Evolutionary conservation across 2,797 vertebrate species (phyloP), one percentile per base, ranked within the genome.

Genomic region (Pseudomugil tenellus): DNA sequence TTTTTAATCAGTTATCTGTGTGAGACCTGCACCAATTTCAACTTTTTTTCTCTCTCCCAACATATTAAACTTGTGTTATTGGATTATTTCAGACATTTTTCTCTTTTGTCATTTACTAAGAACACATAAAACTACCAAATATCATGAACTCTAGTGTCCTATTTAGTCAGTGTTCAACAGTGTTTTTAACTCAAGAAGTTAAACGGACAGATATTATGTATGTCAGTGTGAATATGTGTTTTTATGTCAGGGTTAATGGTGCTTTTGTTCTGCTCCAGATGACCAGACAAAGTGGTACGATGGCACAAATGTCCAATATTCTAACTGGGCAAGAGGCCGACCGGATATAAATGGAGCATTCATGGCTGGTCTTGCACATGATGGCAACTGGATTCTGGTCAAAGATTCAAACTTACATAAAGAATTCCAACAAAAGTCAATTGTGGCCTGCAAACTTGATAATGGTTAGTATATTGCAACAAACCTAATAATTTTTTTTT

Each of bases 401-500:
- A 73, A 78, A 41, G 88, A 92, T 58, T 48, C 43, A 35, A 16
- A 3, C 0, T 48, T 85, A 3, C 93, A 92, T 64, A 4, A 73
- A 14, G 81, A 85, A 55, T 96, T 97, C 87, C 93, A 90, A 31
- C 94, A 96, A 74, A 92, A 84, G 56, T 92, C 91, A 63, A 94
- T 98, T 69, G 95, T 98, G 12, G 91, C 93, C 87, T 99, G 97
- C 91, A 99, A 99, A 92, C 93, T 99, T 1, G 96, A 98, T 87
- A 90, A 93, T 6, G 96, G 97, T 98, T 34, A 35, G 81, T 81
- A 23, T 23, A 41, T 58, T 0, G 19, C 10, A n/a, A 49, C 13
- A 58, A 21, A 10, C 43, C n/a, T 10, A n/a, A 10, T 46, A n/a
- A 11, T 9, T 5, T n/a, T 46, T 10, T 3, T 1, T 41, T 1